A percentile compares a stretch with the other conserved stretches of the same genome.
These are phyloP conservation scores for Linhomoeus sp. DNA, from an alignment of 2,888 invertebrate species.

Conservation along the genomic window DNA sequence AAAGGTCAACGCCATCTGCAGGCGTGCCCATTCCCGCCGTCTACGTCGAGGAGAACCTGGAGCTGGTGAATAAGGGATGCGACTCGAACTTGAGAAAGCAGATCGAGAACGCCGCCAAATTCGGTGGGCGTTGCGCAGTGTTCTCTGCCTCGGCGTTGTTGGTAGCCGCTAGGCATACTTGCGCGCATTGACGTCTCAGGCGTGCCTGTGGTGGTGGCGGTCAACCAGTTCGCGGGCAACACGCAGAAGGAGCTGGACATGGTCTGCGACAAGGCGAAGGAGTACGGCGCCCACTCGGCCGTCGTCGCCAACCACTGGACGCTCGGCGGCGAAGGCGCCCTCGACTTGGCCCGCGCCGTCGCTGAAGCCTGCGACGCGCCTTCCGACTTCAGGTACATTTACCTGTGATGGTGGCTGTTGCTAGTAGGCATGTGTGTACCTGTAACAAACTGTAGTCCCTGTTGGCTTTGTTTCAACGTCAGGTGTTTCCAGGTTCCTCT, in stretches of 20 bases:
- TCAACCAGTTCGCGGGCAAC: conserved; percentile 68
- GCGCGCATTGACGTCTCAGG: no score
- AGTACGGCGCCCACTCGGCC: conserved; percentile 66
- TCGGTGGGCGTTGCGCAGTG: no score
- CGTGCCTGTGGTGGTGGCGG: conserved; percentile 76
- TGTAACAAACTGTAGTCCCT: no score
- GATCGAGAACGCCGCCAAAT: conserved; percentile 69
- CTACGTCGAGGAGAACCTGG: conserved; percentile 58
- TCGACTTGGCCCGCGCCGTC: conserved; percentile 64
- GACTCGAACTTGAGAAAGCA: conserved; percentile 62
- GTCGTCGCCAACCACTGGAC: conserved; percentile 71
- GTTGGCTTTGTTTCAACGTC: no score
- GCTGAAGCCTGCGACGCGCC: conserved; percentile 45
- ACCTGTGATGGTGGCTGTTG: background rate
- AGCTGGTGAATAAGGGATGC: conserved; percentile 60
- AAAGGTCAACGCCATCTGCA: no score
- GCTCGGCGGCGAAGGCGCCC: conserved; percentile 66
- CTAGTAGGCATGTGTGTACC: no score
- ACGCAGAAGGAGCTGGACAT: conserved; percentile 59
- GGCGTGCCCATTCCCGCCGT: conserved; percentile 53
- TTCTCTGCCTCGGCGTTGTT: no score
- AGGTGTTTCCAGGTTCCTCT: conserved; percentile 15
- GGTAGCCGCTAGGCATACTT: no score
- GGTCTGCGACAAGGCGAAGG: conserved; percentile 42
- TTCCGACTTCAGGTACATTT: conserved; percentile 35